phyloP scores from a whole-genome alignment of 2,888 invertebrate species.

The Rhogogaster chlorosoma region DNA sequence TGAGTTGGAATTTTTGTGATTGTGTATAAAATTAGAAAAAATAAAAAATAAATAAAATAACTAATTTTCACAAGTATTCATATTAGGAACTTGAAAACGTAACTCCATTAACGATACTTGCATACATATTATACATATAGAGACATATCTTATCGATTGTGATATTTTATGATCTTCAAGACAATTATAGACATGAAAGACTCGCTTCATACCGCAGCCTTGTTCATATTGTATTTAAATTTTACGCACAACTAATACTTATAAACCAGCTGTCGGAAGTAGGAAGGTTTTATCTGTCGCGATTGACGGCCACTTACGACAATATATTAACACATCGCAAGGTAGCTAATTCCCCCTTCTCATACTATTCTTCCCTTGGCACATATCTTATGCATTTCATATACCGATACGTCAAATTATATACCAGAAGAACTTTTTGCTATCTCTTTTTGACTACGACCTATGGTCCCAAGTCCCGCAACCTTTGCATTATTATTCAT shows the following conservation, averaged over 20 bases:
- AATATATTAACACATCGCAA: conserved; percentile 33
- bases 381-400: conserved; percentile 2
- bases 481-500: neutral
- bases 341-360: neutral
- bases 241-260: neutral
- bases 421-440: neutral
- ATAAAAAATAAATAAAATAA: too few relatives aligned
- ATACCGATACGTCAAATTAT: neutral
- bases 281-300: conserved; percentile 54
- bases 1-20: too few relatives aligned
- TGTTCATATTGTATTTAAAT: conserved; percentile 52
- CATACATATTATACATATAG: neutral
- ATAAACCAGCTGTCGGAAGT: conserved; percentile 60
- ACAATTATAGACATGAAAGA: neutral
- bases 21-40: too few relatives aligned
- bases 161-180: neutral
- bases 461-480: neutral
- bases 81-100: neutral
- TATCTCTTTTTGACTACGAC: neutral
- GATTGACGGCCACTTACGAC: conserved; percentile 28
- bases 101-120: neutral
- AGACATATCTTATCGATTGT: neutral
- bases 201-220: conserved; percentile 28
- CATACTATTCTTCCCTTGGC: conserved; percentile 24
- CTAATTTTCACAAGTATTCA: too few relatives aligned